A percentile compares a stretch with the other conserved stretches of the same genome.
These are phyloP conservation scores for Chrysogorgia sp. DNA, from an alignment of 92 coral and sea anemone genomes.

Conservation along the genomic window DNA sequence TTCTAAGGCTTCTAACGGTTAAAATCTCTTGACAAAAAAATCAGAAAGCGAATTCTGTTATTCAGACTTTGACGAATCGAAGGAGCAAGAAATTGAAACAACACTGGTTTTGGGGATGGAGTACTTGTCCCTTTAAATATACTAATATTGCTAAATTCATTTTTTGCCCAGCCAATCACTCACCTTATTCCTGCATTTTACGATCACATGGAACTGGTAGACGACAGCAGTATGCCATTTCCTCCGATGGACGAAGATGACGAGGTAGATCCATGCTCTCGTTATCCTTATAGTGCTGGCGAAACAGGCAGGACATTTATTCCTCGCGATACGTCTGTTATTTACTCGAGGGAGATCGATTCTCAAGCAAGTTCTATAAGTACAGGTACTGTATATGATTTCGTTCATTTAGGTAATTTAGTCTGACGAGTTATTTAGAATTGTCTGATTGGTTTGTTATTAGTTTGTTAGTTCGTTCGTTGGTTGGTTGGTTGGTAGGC, in stretches of 20 bases:
- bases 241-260: conserved; percentile 95
- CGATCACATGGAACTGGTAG: conserved; percentile 90
- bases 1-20: no score
- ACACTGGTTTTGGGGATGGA: no score
- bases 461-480: no score
- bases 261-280: conserved; percentile 28
- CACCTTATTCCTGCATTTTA: conserved; percentile 88
- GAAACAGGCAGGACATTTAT: conserved; percentile 19
- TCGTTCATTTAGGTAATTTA: no score
- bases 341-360: conserved; percentile 60
- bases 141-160: no score
- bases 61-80: no score
- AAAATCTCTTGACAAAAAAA: no score
- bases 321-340: conserved; percentile 51
- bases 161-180: conserved; percentile 69
- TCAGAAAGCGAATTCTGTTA: no score
- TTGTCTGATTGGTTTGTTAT: background rate
- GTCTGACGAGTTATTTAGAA: no score
- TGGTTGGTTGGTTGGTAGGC: no score
- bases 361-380: conserved; percentile 55
- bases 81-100: no score
- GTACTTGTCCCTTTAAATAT: no score
- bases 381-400: background rate
- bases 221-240: conserved; percentile 91
- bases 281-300: background rate